phyloP scores from a whole-genome alignment of 2,113 vertebrate genomes.

The Ptyas mucosa region DNA sequence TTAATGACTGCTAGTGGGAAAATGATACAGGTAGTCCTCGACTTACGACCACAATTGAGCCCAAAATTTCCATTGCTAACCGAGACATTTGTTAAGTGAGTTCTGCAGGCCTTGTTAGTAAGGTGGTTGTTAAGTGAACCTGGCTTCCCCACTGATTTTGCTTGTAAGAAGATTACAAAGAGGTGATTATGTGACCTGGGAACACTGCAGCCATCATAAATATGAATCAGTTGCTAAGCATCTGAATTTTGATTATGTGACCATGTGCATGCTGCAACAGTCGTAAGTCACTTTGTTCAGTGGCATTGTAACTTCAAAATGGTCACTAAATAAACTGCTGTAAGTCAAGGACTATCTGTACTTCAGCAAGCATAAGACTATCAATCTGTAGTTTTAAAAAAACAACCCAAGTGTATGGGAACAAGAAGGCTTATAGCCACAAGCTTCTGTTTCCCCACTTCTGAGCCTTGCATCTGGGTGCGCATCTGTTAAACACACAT shows the following conservation, averaged over 20 bases:
- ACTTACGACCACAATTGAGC: background rate
- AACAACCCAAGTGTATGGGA: conserved; percentile 11
- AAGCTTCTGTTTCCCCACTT: conserved; percentile 9
- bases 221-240: background rate
- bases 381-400: conserved; percentile 23
- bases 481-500: conserved; percentile 61
- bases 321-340: background rate
- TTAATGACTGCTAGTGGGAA: conserved; percentile 13
- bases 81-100: background rate
- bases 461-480: conserved; percentile 49
- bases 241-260: background rate
- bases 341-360: background rate
- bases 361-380: background rate
- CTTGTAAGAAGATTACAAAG: background rate
- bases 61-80: background rate
- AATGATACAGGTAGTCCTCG: background rate
- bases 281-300: background rate
- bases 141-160: background rate
- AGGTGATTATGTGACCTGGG: background rate
- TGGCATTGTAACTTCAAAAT: background rate
- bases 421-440: conserved; percentile 1
- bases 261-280: background rate
- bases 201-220: background rate
- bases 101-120: background rate
- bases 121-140: background rate